phyloP scores from a whole-genome alignment of 2,113 vertebrate genomes.

The Agelaius phoeniceus region DNA sequence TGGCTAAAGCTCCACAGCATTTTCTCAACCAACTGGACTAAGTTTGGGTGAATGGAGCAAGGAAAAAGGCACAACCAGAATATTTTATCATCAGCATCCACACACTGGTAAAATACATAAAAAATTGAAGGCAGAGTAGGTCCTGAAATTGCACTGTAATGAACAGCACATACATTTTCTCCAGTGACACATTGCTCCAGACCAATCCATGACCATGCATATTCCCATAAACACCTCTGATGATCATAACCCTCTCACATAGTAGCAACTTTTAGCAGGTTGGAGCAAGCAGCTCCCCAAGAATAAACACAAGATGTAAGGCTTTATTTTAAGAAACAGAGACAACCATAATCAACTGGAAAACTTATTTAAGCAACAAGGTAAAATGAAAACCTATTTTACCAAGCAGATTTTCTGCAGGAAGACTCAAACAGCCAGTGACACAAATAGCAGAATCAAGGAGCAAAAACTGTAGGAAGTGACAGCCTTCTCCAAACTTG shows the following conservation, averaged over 20 bases:
- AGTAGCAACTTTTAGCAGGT: not conserved
- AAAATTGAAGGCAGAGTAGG: not conserved
- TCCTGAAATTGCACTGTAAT: not conserved
- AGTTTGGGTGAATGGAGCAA: not conserved
- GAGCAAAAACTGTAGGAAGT: not conserved
- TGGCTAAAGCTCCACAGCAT: not conserved
- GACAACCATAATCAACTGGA: not conserved
- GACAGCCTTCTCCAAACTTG: not conserved
- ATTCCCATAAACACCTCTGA: not conserved
- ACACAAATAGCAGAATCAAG: not conserved
- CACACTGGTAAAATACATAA: not conserved
- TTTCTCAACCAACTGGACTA: not conserved
- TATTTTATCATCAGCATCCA: not conserved
- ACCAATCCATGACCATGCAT: not conserved
- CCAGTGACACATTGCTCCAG: not conserved
- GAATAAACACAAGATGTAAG: not conserved
- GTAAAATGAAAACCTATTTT: not conserved
- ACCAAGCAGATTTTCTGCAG: not conserved
- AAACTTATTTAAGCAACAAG: slow-evolving; percentile 24
- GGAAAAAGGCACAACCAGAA: not conserved
- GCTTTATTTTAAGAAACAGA: slow-evolving; percentile 2
- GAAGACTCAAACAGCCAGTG: not conserved
- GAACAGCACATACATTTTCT: not conserved
- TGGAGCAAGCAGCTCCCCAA: not conserved
- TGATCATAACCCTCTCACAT: not conserved